phyloP scores from a whole-genome alignment of 1,140 invertebrate genomes.

The Bombus fervidus region DNA sequence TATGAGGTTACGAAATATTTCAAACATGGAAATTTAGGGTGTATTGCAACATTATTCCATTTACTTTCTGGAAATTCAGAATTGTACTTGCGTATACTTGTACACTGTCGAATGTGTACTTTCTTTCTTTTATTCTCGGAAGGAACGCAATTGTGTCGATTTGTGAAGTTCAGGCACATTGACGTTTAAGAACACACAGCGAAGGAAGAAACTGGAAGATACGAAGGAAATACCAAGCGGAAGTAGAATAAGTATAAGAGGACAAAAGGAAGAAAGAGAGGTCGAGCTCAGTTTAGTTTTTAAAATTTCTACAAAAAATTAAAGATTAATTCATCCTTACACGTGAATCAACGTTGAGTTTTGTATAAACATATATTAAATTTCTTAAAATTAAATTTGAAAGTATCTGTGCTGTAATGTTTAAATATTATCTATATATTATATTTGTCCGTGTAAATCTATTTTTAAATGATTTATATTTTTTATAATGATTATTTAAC shows the following conservation, averaged over 20 bases:
- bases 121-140: not conserved
- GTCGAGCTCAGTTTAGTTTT: not conserved
- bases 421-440: not conserved
- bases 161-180: conserved; percentile 36
- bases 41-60: not conserved
- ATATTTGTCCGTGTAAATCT: not conserved
- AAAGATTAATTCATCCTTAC: not conserved
- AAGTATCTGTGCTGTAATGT: not conserved
- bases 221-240: conserved; percentile 47
- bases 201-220: conserved; percentile 41
- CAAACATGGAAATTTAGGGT: not conserved
- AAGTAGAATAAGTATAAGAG: not conserved
- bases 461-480: not conserved
- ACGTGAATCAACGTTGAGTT: not conserved
- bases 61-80: not conserved
- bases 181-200: conserved; percentile 21
- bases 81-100: not conserved
- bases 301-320: not conserved
- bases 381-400: not conserved
- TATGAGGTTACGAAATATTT: conserved; percentile 5
- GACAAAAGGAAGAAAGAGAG: conserved; percentile 30
- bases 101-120: not conserved
- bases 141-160: conserved; percentile 20
- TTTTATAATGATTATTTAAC: not conserved
- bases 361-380: not conserved